A percentile compares a stretch with the other conserved stretches of the same genome.
phyloP scores from a whole-genome alignment of 1,140 invertebrate species.

The Psilanteris sp. region DNA sequence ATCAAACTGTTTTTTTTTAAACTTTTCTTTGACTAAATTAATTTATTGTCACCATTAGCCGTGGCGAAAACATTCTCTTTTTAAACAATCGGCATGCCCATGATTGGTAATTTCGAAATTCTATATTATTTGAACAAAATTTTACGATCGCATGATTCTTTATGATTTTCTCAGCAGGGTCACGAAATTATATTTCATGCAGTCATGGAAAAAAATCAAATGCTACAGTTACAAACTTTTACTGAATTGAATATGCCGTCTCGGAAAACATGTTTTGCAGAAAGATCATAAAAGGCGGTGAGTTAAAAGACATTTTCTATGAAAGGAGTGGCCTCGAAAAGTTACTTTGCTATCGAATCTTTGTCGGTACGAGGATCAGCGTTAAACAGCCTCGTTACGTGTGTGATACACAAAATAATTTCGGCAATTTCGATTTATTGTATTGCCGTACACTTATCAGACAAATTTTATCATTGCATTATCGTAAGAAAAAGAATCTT shows the following conservation, averaged over 20 bases:
- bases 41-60: no score
- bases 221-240: conserved; percentile 51
- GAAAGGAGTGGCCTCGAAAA: conserved; percentile 73
- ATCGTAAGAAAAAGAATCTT: background rate
- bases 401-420: conserved; percentile 30
- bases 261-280: conserved; percentile 57
- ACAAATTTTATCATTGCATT: conserved; percentile 26
- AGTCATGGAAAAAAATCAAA: conserved; percentile 29
- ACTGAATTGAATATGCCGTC: conserved; percentile 29
- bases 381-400: conserved; percentile 50
- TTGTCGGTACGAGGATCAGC: conserved; percentile 67
- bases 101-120: conserved; percentile 15
- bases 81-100: no score
- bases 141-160: conserved; percentile 48
- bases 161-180: conserved; percentile 46
- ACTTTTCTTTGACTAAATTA: no score
- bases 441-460: conserved; percentile 25
- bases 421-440: conserved; percentile 37
- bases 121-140: conserved; percentile 6
- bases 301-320: conserved; percentile 76
- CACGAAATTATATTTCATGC: conserved; percentile 13
- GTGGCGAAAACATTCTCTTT: no score
- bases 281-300: conserved; percentile 71
- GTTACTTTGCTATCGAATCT: conserved; percentile 71
- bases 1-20: no score